Evolutionary conservation across 2,797 vertebrate species (phyloP).

Genomic region (Mergus octosetaceus): DNA sequence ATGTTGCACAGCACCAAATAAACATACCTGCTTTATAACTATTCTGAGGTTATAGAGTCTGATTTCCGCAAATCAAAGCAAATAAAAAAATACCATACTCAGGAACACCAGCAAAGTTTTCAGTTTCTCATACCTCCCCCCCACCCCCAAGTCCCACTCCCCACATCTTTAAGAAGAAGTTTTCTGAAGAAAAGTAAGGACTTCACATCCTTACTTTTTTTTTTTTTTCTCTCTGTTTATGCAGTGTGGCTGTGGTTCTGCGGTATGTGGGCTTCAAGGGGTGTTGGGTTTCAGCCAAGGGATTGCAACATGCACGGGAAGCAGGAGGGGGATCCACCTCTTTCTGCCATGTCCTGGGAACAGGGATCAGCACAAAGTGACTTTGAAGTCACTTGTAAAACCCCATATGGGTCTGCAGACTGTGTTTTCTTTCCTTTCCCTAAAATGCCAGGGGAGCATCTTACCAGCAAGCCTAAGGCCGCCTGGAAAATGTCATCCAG

Average conservation of each 20-base stretch:
- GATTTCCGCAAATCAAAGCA: too few relatives aligned
- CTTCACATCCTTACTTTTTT: not conserved
- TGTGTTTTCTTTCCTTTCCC: not conserved
- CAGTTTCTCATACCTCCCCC: not conserved
- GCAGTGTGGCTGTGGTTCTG: not conserved
- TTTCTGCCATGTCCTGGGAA: not conserved
- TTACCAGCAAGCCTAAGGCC: not conserved
- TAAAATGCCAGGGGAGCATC: not conserved
- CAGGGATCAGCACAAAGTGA: not conserved
- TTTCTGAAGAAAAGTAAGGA: not conserved
- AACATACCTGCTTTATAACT: too few relatives aligned
- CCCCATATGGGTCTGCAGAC: not conserved
- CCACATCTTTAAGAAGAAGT: not conserved
- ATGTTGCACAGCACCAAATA: too few relatives aligned
- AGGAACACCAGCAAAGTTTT: not conserved
- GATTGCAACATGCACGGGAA: accelerated
- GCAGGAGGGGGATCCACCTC: not conserved
- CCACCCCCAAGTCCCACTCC: not conserved
- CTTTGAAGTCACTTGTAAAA: not conserved
- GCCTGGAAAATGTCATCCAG: constrained; percentile 23
- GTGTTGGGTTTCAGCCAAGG: not conserved
- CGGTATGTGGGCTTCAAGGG: not conserved
- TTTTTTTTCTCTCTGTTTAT: too few relatives aligned
- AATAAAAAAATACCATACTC: not conserved
- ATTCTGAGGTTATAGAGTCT: too few relatives aligned